Conservation (phyloP, 2,888 invertebrate genomes). For the Keiferia lycopersicella region DNA sequence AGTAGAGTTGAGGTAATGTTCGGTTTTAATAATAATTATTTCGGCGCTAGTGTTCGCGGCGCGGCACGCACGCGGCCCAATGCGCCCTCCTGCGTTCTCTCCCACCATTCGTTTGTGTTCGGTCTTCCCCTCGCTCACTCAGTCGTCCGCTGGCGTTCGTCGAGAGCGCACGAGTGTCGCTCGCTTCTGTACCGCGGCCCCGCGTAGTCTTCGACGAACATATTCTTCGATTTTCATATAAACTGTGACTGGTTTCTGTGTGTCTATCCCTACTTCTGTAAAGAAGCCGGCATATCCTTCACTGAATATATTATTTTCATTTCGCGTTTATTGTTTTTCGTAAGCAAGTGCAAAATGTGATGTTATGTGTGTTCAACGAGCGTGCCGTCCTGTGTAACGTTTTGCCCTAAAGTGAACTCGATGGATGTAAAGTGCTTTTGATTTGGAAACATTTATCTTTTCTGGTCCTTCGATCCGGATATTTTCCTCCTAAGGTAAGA, state of each 20-base stretch:
- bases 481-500: conserved; percentile 55
- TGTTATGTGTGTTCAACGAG: conserved; percentile 72
- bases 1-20: conserved; percentile 42
- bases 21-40: conserved; percentile 59
- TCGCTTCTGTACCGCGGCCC: conserved; percentile 38
- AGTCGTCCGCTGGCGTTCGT: conserved; percentile 65
- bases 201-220: conserved; percentile 67
- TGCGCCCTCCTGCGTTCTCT: conserved; percentile 67
- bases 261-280: conserved; percentile 49
- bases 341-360: conserved; percentile 77
- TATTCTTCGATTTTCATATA: conserved; percentile 53
- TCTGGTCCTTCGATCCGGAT: conserved; percentile 50
- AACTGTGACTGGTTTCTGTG: conserved; percentile 58
- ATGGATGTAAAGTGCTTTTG: conserved; percentile 71
- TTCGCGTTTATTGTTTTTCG: conserved; percentile 58
- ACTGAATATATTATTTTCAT: conserved; percentile 60
- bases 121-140: conserved; percentile 53
- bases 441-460: conserved; percentile 63
- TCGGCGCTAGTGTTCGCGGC: conserved; percentile 44
- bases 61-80: conserved; percentile 52
- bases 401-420: conserved; percentile 67
- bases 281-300: conserved; percentile 45
- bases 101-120: conserved; percentile 47
- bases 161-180: conserved; percentile 49
- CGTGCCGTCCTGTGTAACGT: conserved; percentile 73